Percentiles rank a stretch among this genome's conserved stretches.
Conservation (phyloP, 2,888 invertebrate genomes). For the Ophion obscuratus region DNA sequence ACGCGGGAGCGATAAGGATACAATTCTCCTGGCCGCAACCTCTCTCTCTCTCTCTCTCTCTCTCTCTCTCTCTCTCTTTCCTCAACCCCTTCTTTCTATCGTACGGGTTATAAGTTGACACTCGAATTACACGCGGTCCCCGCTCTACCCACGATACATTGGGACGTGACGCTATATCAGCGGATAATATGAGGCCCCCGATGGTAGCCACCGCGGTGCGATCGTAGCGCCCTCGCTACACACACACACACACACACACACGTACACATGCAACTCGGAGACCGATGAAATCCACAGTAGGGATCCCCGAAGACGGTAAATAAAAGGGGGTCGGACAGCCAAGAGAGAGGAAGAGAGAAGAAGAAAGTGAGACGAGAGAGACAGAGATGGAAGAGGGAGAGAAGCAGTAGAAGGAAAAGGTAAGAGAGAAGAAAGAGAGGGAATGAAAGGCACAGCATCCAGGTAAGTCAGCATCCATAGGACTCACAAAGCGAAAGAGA, state of each 20-base stretch:
- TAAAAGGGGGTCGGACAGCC: constrained; percentile 54
- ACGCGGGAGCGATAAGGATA: constrained; percentile 51
- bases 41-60: constrained; percentile 4
- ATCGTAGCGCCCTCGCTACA: constrained; percentile 31
- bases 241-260: constrained; percentile 9
- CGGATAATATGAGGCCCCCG: constrained; percentile 58
- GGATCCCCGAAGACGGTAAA: constrained; percentile 61
- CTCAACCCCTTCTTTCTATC: constrained; percentile 13
- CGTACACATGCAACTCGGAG: constrained; percentile 15
- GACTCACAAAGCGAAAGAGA: constrained; percentile 24
- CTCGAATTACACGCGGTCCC: constrained; percentile 69
- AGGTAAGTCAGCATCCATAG: constrained; percentile 9
- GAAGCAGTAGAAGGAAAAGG: constrained; percentile 3
- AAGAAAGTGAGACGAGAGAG: constrained; percentile 2
- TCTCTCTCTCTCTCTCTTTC: neutral
- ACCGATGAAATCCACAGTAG: constrained; percentile 61
- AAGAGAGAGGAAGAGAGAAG: constrained; percentile 19
- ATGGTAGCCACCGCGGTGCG: constrained; percentile 55
- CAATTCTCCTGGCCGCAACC: constrained; percentile 7
- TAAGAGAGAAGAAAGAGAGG: constrained; percentile 21
- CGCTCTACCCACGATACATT: constrained; percentile 57
- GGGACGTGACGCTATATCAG: constrained; percentile 68
- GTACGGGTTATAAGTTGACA: constrained; percentile 66
- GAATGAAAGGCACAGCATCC: constrained; percentile 25
- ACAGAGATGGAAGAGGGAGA: neutral